Conservation (phyloP, 2,888 invertebrate genomes). For the Melanchra persicariae region DNA sequence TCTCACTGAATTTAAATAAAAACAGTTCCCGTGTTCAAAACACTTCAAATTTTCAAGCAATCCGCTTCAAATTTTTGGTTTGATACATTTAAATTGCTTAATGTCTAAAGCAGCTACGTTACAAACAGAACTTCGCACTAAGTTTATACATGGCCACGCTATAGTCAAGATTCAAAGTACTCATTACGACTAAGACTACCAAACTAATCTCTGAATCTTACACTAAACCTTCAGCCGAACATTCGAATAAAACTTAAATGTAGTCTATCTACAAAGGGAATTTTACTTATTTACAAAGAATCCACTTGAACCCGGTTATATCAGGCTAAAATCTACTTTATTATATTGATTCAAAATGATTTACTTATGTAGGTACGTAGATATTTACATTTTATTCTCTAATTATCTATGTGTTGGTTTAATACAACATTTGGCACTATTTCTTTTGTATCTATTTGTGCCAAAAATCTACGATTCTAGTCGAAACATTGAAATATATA, state of each 20-base stretch:
- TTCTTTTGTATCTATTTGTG: constrained; percentile 66
- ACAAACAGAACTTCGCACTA: constrained; percentile 68
- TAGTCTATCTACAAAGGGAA: constrained; percentile 82
- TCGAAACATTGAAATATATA: constrained; percentile 56
- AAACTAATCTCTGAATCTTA: constrained; percentile 73
- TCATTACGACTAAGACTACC: constrained; percentile 68
- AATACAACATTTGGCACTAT: constrained; percentile 79
- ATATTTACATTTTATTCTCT: constrained; percentile 79
- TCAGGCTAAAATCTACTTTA: constrained; percentile 39
- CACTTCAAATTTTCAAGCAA: constrained; percentile 90
- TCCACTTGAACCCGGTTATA: constrained; percentile 44
- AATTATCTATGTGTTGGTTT: constrained; percentile 77
- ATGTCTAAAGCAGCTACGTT: constrained; percentile 78
- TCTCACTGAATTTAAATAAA: constrained; percentile 84
- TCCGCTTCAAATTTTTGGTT: constrained; percentile 90
- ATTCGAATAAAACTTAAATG: constrained; percentile 57
- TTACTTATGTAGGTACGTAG: constrained; percentile 69
- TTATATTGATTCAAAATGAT: constrained; percentile 62
- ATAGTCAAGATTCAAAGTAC: constrained; percentile 78
- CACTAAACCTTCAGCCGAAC: constrained; percentile 67
- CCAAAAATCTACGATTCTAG: constrained; percentile 68
- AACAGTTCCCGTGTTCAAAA: constrained; percentile 87
- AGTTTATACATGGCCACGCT: constrained; percentile 86
- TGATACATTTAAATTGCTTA: constrained; percentile 86
- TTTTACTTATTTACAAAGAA: constrained; percentile 78